Percentiles rank a stretch among this genome's conserved stretches.
phyloP scores from a whole-genome alignment of 1,140 invertebrate genomes.

The Drosophila tropicalis region DNA sequence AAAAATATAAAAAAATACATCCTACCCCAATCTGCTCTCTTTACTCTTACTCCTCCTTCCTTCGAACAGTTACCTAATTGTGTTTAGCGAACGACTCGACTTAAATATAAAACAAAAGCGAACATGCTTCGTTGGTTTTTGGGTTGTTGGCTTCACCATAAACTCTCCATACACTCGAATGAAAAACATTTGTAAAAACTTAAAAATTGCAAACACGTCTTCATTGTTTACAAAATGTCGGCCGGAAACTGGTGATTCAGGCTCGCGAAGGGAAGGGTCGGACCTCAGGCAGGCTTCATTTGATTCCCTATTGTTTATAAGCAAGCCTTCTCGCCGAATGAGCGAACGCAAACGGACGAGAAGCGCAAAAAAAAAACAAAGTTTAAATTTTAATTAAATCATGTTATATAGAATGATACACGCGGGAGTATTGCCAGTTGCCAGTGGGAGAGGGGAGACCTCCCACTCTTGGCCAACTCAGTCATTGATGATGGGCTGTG shows the following conservation, averaged over 20 bases:
- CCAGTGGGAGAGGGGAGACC: neutral
- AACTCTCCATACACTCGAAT: slow-evolving; percentile 23
- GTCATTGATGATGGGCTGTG: slow-evolving; percentile 69
- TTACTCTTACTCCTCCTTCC: neutral
- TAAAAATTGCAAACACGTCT: slow-evolving; percentile 82
- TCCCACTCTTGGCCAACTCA: slow-evolving; percentile 52
- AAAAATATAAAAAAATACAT: slow-evolving; percentile 29
- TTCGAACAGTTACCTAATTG: slow-evolving; percentile 60
- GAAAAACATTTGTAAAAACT: slow-evolving; percentile 80
- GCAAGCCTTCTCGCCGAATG: slow-evolving; percentile 25
- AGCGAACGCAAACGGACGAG: slow-evolving; percentile 16
- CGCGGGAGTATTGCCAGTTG: slow-evolving; percentile 50
- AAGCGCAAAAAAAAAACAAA: slow-evolving; percentile 47
- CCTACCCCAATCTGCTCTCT: neutral
- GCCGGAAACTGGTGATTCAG: slow-evolving; percentile 65
- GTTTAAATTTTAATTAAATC: slow-evolving; percentile 82
- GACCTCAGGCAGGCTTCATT: slow-evolving; percentile 26
- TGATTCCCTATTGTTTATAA: slow-evolving; percentile 65
- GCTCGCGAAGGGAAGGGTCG: slow-evolving; percentile 2
- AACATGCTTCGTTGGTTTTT: slow-evolving; percentile 52
- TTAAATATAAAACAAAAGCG: slow-evolving; percentile 55
- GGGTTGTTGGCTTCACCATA: slow-evolving; percentile 30
- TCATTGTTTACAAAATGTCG: slow-evolving; percentile 81
- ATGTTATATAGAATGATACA: slow-evolving; percentile 78
- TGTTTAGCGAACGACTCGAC: slow-evolving; percentile 45